Evolutionary conservation across 2,888 invertebrate species (phyloP), one percentile per base, ranked within the genome.

Genomic region (Oscheius myriophilus): DNA sequence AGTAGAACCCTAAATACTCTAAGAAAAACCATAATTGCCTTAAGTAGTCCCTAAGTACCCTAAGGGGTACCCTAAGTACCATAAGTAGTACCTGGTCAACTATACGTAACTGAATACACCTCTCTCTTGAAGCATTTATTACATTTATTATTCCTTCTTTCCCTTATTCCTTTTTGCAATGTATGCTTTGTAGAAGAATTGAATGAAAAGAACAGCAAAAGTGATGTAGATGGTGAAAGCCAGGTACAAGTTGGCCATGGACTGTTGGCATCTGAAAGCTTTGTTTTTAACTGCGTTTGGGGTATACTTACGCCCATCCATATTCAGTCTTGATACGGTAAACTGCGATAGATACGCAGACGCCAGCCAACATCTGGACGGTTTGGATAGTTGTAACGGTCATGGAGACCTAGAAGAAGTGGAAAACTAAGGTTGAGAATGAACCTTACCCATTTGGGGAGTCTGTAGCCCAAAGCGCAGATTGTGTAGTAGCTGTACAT

Each of bases 401-500:
- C 83, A 84, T 84, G 11, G 85, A 81, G n/a, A 80, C 67, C 75
- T 72, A 14, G 1, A 66, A 54, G 45, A 42, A 16, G 4, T 7
- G n/a, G 33, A 6, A 33, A 33, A 16, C 12, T 43, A 43, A 43
- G n/a, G 45, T 43, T 12, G n/a, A 43, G 12, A 43, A 43, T n/a
- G 33, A 25, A 3, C 21, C 68, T 41, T 65, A 84, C 81, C 82
- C 80, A 82, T 72, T 75, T 87, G 1, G 96, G 95, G 25, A 78
- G 53, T 26, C 82, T 71, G 72, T 87, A 78, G 55, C 86, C 85
- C 72, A 87, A 78, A 1, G 89, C 89, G 46, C 87, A 75, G n/a
- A 88, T 74, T 41, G 88, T 86, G 80, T 89, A 89, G 80, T 89
- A 89, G 0, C 87, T 82, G 81, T 89, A 89, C 89, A 89, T 89